Evolutionary conservation across 2,113 vertebrate genomes (phyloP), one percentile per base, ranked within the genome.

Genomic region (Oncorhynchus gorbuscha): DNA sequence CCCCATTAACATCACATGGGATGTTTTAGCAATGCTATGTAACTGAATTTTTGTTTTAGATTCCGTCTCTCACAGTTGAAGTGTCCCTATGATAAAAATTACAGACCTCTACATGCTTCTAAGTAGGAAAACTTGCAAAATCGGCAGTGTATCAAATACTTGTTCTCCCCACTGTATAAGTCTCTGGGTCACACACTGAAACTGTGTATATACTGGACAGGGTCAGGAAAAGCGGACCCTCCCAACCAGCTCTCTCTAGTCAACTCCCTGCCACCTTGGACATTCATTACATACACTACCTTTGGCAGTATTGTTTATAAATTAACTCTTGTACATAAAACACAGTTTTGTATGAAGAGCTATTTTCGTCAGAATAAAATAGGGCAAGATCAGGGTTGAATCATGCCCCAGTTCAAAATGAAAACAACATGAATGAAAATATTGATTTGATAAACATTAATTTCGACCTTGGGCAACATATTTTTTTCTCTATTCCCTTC

Each of bases 341-440:
- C 90, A 96, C 94, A 94, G 94, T 98, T 99, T 99, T 99, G 96
- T 98, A 99, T 96, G 97, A 98, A 99, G 91, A 96, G 95, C 97
- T 99, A 99, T 99, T 99, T 99, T 99, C 97, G 94, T 93, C 93
- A 94, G 91, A 94, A 94, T 93, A 95, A 94, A 94, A 94, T 95
- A 94, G 95, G 95, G 94, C 95, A 94, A 95, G 80, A 84, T 91
- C 89, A 90, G 84, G 86, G 83, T 89, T 81, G 80, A 89, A 89
- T 55, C 4, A 55, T 86, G 85, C 86, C 89, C 85, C 82, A 68
- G 86, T 89, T 86, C 86, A 90, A 88, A 92, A 95, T 94, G 93
- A 91, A 91, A 91, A 90, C 87, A 77, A 79, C 86, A 89, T 91
- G 84, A 86, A 90, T 76, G 85, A 81, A 81, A 85, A 79, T 85